Evolutionary conservation across 2,888 invertebrate species (phyloP), one percentile per base, ranked within the genome.

Genomic region (Liposcelis brunnea): DNA sequence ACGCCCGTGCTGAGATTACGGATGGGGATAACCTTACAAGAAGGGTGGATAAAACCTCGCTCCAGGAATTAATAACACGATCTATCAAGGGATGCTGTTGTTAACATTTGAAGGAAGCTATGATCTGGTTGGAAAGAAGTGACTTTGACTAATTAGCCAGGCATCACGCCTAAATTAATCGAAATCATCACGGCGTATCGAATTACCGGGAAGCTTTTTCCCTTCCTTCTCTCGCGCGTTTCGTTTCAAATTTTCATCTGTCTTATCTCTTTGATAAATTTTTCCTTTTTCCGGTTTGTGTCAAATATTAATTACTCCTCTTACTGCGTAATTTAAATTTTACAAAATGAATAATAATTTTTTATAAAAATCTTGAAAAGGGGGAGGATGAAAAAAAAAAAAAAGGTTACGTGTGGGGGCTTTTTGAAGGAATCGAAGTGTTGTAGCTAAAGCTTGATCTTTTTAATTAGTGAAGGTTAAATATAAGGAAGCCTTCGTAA

Each of bases 251-350:
- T 21, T 12, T 40, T 40, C 40, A 40, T 40, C 40, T 40, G 40
- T 40, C 40, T 40, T 40, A 40, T 14, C 19, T 21, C 40, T 40
- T 40, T 40, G 40, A 40, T 40, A 40, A 40, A 40, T 40, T 40
- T 21, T 40, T 40, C 40, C 40, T 40, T 40, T 40, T 40, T 40
- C 40, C 40, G 40, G 40, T 40, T 40, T 40, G 19, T 40, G 40
- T 40, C 40, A 40, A 40, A 40, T 40, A 40, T 40, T 40, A 40
- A 40, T 40, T 40, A 40, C 40, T 40, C 40, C 40, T 40, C 40
- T 40, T 40, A 40, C 40, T 40, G 16, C 16, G 10, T 40, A 40
- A 40, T 40, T 40, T 40, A 40, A 40, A 40, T 40, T 40, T 21
- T 40, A 40, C 40, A 40, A 40, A 40, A 40, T 19, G 40, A 14